phyloP scores from a whole-genome alignment of 2,797 vertebrate species.

The Natrix natrix region DNA sequence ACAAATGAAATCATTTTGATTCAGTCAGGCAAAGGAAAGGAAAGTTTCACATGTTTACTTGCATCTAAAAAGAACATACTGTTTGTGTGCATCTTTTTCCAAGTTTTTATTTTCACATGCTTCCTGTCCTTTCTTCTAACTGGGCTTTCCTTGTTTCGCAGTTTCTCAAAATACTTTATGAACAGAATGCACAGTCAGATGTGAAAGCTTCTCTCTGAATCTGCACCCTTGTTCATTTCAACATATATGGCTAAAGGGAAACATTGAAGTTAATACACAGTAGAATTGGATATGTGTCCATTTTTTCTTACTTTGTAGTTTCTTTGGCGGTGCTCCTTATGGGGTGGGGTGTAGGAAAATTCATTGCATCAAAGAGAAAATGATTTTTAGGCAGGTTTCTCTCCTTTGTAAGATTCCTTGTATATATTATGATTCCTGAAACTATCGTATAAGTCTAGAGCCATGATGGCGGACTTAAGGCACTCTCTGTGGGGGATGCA shows the following conservation, averaged over 20 bases:
- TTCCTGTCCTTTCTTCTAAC: background rate
- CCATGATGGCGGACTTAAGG: no score
- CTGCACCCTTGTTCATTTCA: background rate
- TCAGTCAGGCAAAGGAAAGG: constrained; percentile 52
- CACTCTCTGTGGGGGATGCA: no score
- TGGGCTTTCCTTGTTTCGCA: background rate
- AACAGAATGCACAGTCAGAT: background rate
- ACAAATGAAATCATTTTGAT: constrained; percentile 51
- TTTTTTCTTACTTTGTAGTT: background rate
- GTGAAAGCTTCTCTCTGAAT: background rate
- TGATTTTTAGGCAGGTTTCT: background rate
- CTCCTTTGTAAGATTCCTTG: background rate
- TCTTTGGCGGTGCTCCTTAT: background rate
- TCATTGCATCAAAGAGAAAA: background rate
- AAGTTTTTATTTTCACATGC: constrained; percentile 12
- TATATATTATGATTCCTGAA: background rate
- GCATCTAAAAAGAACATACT: background rate
- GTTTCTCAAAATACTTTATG: constrained; percentile 6
- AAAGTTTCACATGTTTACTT: constrained; percentile 28
- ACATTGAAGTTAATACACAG: background rate
- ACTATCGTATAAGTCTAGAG: background rate
- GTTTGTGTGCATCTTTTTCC: background rate
- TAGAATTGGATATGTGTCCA: background rate
- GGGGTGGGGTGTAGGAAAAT: background rate
- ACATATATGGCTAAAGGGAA: background rate